Evolutionary conservation across 2,113 vertebrate genomes (phyloP).

Genomic region (Pseudorasbora parva): DNA sequence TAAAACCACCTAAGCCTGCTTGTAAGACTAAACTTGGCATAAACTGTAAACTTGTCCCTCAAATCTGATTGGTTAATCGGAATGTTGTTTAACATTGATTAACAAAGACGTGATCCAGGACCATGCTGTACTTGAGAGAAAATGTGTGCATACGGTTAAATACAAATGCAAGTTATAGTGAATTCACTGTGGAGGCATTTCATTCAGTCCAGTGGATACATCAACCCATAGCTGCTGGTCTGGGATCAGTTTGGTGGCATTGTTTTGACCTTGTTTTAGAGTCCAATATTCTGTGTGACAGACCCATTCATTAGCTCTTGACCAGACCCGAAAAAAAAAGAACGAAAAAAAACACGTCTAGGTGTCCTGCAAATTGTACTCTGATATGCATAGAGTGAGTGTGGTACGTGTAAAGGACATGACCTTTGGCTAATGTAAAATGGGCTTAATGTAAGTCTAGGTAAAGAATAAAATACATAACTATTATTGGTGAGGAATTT

Average conservation of each 20-base stretch:
- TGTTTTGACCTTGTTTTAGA: conserved; percentile 61
- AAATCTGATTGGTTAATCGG: no score
- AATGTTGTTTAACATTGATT: no score
- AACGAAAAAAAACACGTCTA: not conserved
- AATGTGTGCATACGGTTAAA: not conserved
- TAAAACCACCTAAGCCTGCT: no score
- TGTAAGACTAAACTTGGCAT: no score
- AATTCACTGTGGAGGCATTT: not conserved
- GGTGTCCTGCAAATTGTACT: not conserved
- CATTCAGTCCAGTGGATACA: not conserved
- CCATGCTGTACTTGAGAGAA: not conserved
- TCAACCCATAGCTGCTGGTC: not conserved
- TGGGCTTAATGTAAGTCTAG: not conserved
- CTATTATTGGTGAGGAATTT: conserved; percentile 17
- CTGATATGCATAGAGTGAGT: not conserved
- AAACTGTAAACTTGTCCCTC: no score
- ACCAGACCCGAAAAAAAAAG: not conserved
- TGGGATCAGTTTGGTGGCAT: not conserved
- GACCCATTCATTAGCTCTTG: conserved; percentile 50
- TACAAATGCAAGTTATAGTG: not conserved
- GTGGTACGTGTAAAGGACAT: not conserved
- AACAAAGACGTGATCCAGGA: no score
- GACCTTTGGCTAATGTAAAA: not conserved
- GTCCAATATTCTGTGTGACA: conserved; percentile 55
- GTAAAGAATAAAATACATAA: conserved; percentile 13